Conservation (phyloP, 1,140 invertebrate species). For the Drosophila paulistorum region DNA sequence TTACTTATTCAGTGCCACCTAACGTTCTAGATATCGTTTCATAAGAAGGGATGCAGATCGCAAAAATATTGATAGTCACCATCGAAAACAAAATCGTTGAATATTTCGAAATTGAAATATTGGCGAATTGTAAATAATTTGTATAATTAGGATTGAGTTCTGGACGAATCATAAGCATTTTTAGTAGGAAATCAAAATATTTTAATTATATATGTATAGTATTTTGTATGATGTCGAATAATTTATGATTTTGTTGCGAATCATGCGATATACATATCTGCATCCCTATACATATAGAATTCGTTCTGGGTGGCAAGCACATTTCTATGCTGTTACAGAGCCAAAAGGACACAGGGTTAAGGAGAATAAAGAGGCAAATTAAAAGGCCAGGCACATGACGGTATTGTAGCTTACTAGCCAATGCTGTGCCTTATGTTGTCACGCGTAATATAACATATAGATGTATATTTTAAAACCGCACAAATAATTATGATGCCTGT, state of each 20-base stretch:
- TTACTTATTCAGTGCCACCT: slow-evolving; percentile 7
- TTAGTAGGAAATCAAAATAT: neutral
- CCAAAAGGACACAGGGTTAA: slow-evolving; percentile 23
- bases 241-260: neutral
- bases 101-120: neutral
- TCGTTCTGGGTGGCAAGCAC: neutral
- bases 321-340: slow-evolving; percentile 19
- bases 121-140: neutral
- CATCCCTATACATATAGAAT: neutral
- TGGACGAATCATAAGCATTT: too few relatives aligned
- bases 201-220: neutral
- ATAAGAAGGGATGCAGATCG: neutral
- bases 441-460: slow-evolving; percentile 22
- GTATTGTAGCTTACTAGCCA: slow-evolving; percentile 17
- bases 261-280: neutral
- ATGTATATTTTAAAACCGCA: slow-evolving; percentile 8
- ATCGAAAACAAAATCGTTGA: neutral
- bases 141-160: too few relatives aligned
- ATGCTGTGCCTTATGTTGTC: slow-evolving; percentile 30
- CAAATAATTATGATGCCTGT: slow-evolving; percentile 9
- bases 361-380: slow-evolving; percentile 10
- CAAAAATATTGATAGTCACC: neutral
- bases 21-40: neutral
- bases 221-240: neutral
- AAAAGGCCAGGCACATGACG: slow-evolving; percentile 44